Evolutionary conservation across 2,113 vertebrate genomes (phyloP).

Genomic region (Anser cygnoides): DNA sequence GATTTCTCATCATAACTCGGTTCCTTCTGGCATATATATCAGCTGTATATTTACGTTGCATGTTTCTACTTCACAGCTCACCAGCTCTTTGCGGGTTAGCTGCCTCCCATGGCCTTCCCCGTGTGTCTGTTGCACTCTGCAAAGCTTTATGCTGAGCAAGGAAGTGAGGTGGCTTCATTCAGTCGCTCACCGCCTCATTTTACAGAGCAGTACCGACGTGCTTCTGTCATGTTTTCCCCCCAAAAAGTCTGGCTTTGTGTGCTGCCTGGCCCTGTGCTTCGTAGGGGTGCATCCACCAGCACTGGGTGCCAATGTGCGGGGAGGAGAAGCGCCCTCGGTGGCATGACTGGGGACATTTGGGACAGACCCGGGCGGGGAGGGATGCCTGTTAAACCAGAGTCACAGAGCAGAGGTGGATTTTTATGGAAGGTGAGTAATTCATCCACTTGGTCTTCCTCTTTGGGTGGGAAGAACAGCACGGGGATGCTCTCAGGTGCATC

Average conservation of each 20-base stretch:
- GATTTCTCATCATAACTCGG: background rate
- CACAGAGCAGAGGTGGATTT: background rate
- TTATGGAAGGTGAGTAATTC: background rate
- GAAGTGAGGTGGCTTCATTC: background rate
- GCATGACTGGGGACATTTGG: accelerated
- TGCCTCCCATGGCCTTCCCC: background rate
- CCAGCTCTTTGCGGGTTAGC: background rate
- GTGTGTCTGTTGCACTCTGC: background rate
- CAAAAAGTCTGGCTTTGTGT: background rate
- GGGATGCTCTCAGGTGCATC: background rate
- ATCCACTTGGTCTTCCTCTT: background rate
- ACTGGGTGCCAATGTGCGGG: background rate
- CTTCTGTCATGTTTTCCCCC: background rate
- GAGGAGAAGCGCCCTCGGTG: background rate
- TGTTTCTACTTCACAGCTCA: background rate
- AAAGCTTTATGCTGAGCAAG: background rate
- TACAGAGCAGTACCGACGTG: background rate
- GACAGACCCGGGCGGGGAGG: accelerated
- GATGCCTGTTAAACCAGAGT: accelerated
- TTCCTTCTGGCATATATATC: accelerated
- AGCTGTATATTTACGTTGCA: background rate
- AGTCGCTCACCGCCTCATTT: background rate
- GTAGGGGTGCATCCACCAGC: background rate
- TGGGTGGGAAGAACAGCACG: background rate
- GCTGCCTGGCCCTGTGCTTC: accelerated